A percentile compares a stretch with the other conserved stretches of the same genome.
Evolutionary conservation across 1,140 invertebrate species (phyloP).

Genomic region (Brachionus asplanchnoidis): DNA sequence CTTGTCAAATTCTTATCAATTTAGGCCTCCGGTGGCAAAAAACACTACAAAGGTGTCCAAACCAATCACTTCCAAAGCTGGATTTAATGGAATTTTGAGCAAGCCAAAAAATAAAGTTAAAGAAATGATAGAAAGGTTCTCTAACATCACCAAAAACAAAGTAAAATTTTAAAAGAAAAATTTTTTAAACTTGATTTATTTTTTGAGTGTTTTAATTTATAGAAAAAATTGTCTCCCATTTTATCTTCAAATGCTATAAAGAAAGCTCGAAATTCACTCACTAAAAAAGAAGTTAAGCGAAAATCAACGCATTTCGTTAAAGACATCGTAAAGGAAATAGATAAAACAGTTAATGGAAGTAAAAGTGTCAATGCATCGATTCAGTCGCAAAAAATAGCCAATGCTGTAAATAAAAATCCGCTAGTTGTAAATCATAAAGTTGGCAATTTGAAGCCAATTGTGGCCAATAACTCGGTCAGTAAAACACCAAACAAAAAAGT

Average conservation of each 20-base stretch:
- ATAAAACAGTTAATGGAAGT: background rate
- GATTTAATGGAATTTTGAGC: background rate
- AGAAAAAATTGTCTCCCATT: background rate
- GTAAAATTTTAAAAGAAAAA: background rate
- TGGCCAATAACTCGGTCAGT: background rate
- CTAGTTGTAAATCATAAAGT: conserved; percentile 10
- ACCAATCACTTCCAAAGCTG: background rate
- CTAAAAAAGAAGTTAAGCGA: background rate
- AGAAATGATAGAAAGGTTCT: background rate
- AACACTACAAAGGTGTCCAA: background rate
- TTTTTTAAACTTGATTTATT: background rate
- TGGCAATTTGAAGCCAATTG: background rate
- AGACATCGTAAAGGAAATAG: background rate
- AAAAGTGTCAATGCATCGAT: background rate
- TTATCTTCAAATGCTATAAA: background rate
- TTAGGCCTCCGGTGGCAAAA: background rate
- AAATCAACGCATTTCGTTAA: background rate
- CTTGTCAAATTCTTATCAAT: background rate
- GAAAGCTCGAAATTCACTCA: background rate
- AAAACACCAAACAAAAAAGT: background rate
- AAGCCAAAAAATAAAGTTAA: conserved; percentile 19
- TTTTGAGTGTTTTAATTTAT: background rate
- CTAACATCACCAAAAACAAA: background rate
- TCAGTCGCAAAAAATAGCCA: background rate
- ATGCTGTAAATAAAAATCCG: background rate